Base-by-base conservation (phyloP, 2,797 vertebrate species). In the Setipinna tenuifilis region DNA sequence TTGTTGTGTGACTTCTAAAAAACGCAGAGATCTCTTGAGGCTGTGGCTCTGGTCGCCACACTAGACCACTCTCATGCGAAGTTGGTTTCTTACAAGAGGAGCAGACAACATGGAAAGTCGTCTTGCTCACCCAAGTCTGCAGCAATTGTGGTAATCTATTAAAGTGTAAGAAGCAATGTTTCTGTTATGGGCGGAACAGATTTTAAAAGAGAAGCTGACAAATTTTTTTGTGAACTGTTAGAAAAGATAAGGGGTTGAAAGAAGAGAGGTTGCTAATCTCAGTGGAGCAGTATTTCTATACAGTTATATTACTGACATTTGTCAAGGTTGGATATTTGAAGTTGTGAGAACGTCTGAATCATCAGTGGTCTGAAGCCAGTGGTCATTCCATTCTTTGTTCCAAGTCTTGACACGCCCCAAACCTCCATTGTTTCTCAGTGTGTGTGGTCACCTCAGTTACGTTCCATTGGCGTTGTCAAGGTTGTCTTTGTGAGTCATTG, bases 351-450 rank as follows among this genome's bases (percentile, higher is more conserved):
- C 65, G n/a, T 19, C 83, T 81, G 46, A 88, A 88, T 90, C 82
- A 86, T 86, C 90, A 88, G 89, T 85, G 89, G 91, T 91, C 90
- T 90, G 89, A 90, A 86, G 75, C 31, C 71, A 44, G 71, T 78
- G 71, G 71, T 78, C 71, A 78, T 58, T 85, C 85, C 89, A 59
- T 83, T 71, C 61, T 87, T 59, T 86, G 75, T 86, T 75, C 41
- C 41, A 78, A 84, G 81, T 86, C 88, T 87, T 57, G 71, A 78
- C 71, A 78, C 71, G 19, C 31, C 78, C 25, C 86, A 48, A 48
- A 54, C 23, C 57, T 84, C 65, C 82, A 83, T 85, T 87, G n/a
- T 65, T 59, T 59, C 31, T 78, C 81, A 23, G 28, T 84, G 28
- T 83, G 28, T 83, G 75, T 83, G 31, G 41, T 31, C 65, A 78